Conservation (phyloP, 2,888 invertebrate species). For the Luffia ferchaultella region DNA sequence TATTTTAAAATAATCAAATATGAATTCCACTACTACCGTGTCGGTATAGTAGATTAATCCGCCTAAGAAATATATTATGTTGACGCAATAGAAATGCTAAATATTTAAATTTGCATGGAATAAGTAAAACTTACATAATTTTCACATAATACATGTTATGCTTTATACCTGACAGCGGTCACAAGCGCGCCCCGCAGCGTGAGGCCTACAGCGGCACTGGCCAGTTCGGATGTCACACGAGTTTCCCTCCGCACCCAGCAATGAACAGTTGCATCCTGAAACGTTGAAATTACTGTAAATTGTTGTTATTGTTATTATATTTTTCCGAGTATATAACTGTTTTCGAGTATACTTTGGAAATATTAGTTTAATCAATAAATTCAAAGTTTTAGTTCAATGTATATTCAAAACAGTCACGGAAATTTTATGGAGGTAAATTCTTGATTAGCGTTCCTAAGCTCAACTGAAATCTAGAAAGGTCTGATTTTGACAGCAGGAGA, state of each 20-base stretch:
- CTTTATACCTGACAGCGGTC: slow-evolving; percentile 80
- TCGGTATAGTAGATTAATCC: too few species aligned
- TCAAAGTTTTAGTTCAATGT: not conserved
- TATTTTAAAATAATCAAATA: too few species aligned
- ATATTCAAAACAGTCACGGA: not conserved
- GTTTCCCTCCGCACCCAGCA: slow-evolving; percentile 72
- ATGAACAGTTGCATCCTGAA: slow-evolving; percentile 87
- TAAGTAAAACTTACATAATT: too few species aligned
- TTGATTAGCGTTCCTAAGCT: not conserved
- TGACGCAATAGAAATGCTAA: too few species aligned
- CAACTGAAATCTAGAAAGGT: not conserved
- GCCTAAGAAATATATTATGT: too few species aligned
- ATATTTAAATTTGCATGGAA: too few species aligned
- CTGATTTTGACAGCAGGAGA: too few species aligned
- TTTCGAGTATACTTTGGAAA: not conserved
- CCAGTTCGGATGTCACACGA: slow-evolving; percentile 81
- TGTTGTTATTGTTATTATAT: not conserved
- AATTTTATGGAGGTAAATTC: not conserved
- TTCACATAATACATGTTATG: too few species aligned
- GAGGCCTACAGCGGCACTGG: slow-evolving; percentile 77
- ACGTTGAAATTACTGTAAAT: slow-evolving; percentile 33
- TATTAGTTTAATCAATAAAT: not conserved
- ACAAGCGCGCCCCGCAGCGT: slow-evolving; percentile 78
- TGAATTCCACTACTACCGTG: too few species aligned
- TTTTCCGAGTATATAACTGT: not conserved